Conservation (phyloP, 1,140 invertebrate genomes). For the Neuroterus valhalla region DNA sequence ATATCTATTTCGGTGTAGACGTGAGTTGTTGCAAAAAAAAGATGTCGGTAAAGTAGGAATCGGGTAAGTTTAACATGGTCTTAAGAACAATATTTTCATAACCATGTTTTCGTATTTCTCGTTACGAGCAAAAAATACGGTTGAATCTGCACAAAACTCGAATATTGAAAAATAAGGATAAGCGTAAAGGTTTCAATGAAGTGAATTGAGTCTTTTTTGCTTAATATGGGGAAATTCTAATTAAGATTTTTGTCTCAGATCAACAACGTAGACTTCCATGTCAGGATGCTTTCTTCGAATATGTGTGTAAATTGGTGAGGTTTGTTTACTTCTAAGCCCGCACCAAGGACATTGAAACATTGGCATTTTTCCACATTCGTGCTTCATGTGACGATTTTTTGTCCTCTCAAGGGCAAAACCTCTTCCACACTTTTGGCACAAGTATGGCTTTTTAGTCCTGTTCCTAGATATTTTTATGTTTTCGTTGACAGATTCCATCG, state of each 20-base stretch:
- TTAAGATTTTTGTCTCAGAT: conserved; percentile 38
- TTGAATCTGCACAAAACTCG: too few species aligned
- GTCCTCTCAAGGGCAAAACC: neutral
- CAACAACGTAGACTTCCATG: conserved; percentile 50
- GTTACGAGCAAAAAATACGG: too few species aligned
- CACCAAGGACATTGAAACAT: conserved; percentile 73
- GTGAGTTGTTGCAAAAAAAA: too few species aligned
- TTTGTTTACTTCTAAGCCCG: conserved; percentile 54
- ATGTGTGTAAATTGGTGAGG: conserved; percentile 65
- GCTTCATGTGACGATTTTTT: neutral
- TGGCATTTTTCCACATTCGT: neutral
- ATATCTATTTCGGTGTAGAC: too few species aligned
- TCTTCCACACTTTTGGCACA: neutral
- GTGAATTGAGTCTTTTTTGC: neutral
- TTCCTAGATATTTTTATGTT: neutral
- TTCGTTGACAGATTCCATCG: neutral
- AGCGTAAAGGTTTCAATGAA: too few species aligned
- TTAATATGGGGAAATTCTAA: neutral
- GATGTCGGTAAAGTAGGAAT: too few species aligned
- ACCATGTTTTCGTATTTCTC: too few species aligned
- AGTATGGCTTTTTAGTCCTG: neutral
- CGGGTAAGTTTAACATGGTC: too few species aligned
- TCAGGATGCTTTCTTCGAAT: conserved; percentile 60
- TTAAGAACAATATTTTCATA: too few species aligned
- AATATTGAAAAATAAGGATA: too few species aligned